A percentile compares a stretch with the other conserved stretches of the same genome.
Evolutionary conservation across 1,140 invertebrate genomes (phyloP).

Genomic region (Lucilia cuprina): DNA sequence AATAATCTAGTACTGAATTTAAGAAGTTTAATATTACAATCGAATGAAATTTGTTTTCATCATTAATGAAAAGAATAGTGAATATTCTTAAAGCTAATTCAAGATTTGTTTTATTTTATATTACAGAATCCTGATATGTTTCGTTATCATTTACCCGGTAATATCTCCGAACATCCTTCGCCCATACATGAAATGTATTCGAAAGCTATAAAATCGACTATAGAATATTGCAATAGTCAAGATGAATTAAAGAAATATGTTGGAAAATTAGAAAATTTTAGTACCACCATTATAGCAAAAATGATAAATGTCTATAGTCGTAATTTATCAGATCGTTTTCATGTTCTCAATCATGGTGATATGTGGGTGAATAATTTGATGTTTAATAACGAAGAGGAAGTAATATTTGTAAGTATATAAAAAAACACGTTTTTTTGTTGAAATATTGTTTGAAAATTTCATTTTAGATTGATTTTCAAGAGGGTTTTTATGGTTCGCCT

Average conservation of each 20-base stretch:
- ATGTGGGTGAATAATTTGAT: constrained; percentile 71
- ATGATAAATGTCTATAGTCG: constrained; percentile 42
- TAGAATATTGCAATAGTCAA: constrained; percentile 40
- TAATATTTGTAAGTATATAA: constrained; percentile 65
- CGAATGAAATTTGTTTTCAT: too few relatives aligned
- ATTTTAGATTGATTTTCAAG: constrained; percentile 44
- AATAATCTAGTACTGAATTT: too few relatives aligned
- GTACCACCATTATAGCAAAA: constrained; percentile 52
- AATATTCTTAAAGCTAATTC: too few relatives aligned
- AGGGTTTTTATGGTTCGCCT: constrained; percentile 43
- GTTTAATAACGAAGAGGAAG: constrained; percentile 63
- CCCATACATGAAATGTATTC: constrained; percentile 38
- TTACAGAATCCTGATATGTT: constrained; percentile 63
- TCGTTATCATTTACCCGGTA: constrained; percentile 37
- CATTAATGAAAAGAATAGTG: too few relatives aligned
- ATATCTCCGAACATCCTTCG: constrained; percentile 38
- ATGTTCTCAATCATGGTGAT: constrained; percentile 70
- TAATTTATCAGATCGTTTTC: constrained; percentile 62
- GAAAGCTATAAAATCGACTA: constrained; percentile 37
- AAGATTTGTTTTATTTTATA: too few relatives aligned
- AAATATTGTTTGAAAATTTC: neutral
- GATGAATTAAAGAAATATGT: constrained; percentile 53
- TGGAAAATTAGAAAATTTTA: constrained; percentile 57
- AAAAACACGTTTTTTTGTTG: neutral
- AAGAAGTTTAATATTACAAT: too few relatives aligned